phyloP scores from a whole-genome alignment of 2,888 invertebrate species.

The Drosophila trichaetosa region DNA sequence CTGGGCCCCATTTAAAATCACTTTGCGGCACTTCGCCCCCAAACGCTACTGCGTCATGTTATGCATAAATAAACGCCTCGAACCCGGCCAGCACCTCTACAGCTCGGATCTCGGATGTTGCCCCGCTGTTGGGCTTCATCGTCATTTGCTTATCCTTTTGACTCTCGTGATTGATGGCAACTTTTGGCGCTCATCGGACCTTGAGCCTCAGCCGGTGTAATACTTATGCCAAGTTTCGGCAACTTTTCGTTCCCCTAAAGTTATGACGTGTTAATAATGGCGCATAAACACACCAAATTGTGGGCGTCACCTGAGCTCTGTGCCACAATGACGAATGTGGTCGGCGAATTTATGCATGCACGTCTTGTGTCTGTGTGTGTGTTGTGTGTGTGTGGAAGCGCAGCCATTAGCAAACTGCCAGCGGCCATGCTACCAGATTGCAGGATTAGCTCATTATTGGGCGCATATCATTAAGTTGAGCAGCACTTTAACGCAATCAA shows the following conservation, averaged over 20 bases:
- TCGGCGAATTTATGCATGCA: not conserved
- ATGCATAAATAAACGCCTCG: constrained; percentile 82
- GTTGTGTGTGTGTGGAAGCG: constrained; percentile 32
- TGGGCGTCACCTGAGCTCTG: constrained; percentile 71
- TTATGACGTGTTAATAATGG: constrained; percentile 84
- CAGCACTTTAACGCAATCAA: not conserved
- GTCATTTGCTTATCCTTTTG: constrained; percentile 73
- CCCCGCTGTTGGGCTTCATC: constrained; percentile 28
- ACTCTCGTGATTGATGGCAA: constrained; percentile 76
- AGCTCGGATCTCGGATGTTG: not conserved
- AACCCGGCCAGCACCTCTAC: constrained; percentile 21
- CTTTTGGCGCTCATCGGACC: constrained; percentile 49
- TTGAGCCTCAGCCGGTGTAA: constrained; percentile 15
- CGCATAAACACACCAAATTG: constrained; percentile 75
- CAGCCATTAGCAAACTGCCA: constrained; percentile 47
- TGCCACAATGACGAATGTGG: constrained; percentile 4
- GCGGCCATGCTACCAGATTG: constrained; percentile 33
- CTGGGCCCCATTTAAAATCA: constrained; percentile 81
- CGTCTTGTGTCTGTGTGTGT: constrained; percentile 21
- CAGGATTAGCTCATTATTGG: constrained; percentile 40
- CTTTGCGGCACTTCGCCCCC: constrained; percentile 68
- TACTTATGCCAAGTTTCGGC: constrained; percentile 48
- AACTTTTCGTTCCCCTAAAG: constrained; percentile 65
- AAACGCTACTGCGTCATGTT: constrained; percentile 63
- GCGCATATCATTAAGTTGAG: constrained; percentile 1